These are phyloP conservation scores for Glareola pratincola DNA, from an alignment of 2,113 vertebrate genomes.

Conservation along the genomic window DNA sequence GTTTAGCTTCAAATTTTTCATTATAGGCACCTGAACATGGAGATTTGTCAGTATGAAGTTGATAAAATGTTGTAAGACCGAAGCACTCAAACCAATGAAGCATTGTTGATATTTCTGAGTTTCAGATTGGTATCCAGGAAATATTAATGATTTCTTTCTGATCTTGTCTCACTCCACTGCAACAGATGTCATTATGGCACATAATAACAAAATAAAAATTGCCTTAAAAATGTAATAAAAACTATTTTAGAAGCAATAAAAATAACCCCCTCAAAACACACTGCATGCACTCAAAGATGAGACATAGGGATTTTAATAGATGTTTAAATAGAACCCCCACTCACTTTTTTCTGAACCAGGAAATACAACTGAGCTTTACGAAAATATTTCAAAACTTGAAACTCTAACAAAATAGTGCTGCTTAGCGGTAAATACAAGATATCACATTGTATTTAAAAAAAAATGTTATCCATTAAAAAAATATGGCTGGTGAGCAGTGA, in stretches of 20 bases:
- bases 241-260: conserved; percentile 6
- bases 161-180: conserved; percentile 32
- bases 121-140: conserved; percentile 43
- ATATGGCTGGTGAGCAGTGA: background rate
- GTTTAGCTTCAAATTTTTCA: background rate
- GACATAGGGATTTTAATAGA: background rate
- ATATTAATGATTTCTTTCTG: conserved; percentile 52
- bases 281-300: background rate
- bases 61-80: background rate
- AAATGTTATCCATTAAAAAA: background rate
- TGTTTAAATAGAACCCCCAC: background rate
- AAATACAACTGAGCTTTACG: background rate
- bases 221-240: conserved; percentile 24
- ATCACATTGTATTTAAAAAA: background rate
- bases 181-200: conserved; percentile 24
- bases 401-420: background rate
- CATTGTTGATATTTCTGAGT: conserved; percentile 32
- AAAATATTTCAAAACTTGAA: background rate
- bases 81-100: conserved; percentile 48
- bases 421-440: background rate
- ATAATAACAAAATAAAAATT: conserved; percentile 37
- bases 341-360: background rate
- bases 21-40: background rate
- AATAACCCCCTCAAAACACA: background rate
- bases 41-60: background rate